Conservation (phyloP, 2,797 vertebrate genomes). For the Poeciliopsis presidionis region DNA sequence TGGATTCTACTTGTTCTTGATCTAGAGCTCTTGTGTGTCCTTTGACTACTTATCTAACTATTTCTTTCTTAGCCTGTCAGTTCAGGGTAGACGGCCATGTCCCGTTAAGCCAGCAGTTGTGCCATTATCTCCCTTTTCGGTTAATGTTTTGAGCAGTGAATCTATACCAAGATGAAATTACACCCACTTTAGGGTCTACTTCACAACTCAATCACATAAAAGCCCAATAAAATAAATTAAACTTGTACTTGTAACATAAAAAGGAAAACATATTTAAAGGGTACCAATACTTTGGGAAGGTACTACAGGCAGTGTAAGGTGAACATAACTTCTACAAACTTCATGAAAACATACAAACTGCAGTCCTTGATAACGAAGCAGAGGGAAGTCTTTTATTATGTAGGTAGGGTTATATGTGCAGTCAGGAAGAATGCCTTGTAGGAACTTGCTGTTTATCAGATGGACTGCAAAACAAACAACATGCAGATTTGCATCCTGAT, state of each 20-base stretch:
- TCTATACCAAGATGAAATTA: neutral
- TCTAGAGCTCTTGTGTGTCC: neutral
- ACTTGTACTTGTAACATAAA: neutral
- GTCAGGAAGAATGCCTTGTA: slow-evolving; percentile 84
- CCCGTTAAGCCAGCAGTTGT: neutral
- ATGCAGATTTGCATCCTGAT: slow-evolving; percentile 23
- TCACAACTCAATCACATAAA: neutral
- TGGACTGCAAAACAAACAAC: slow-evolving; percentile 80
- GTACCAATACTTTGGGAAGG: neutral
- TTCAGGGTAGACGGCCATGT: neutral
- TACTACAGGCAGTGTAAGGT: neutral
- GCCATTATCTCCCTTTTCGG: neutral
- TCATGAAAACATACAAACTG: slow-evolving; percentile 87
- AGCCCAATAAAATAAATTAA: neutral
- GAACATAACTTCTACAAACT: neutral
- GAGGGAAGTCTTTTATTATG: slow-evolving; percentile 83
- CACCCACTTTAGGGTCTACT: neutral
- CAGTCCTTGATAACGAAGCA: slow-evolving; percentile 94
- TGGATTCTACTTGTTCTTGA: neutral
- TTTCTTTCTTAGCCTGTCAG: neutral
- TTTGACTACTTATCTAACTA: neutral
- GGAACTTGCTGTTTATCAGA: slow-evolving; percentile 78
- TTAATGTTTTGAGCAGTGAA: neutral
- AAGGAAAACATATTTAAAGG: neutral
- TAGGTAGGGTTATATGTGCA: slow-evolving; percentile 93